Evolutionary conservation across 2,797 vertebrate genomes (phyloP).

Genomic region (Pitangus sulphuratus): DNA sequence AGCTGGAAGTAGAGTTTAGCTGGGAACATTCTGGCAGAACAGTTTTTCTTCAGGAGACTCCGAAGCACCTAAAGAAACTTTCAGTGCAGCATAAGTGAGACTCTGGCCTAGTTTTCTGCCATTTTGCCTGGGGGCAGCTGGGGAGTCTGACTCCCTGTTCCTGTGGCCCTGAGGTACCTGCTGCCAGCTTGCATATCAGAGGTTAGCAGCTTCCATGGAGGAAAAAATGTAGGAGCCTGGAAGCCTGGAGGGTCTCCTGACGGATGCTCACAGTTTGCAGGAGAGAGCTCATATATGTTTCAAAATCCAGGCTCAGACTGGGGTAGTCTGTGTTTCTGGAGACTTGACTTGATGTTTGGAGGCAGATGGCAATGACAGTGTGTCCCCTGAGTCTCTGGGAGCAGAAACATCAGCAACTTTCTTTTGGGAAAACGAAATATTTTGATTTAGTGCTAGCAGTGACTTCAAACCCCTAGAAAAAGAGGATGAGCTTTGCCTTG

Average conservation of each 20-base stretch:
- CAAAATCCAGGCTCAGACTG: background rate
- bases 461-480: background rate
- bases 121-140: background rate
- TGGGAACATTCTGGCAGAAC: background rate
- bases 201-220: background rate
- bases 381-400: rapidly evolving
- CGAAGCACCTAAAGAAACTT: background rate
- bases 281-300: background rate
- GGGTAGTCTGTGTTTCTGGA: background rate
- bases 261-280: background rate
- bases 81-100: background rate
- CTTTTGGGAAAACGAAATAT: background rate
- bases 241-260: background rate
- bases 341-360: background rate
- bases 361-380: background rate
- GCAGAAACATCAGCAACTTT: background rate
- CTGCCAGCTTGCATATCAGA: background rate
- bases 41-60: background rate
- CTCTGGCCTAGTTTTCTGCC: background rate
- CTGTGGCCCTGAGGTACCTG: background rate
- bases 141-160: background rate
- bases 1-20: background rate
- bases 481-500: background rate
- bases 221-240: background rate
- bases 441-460: background rate